Percentiles rank a stretch among this genome's conserved stretches.
Conservation (phyloP, 1,140 invertebrate species). For the Lineus longissimus region DNA sequence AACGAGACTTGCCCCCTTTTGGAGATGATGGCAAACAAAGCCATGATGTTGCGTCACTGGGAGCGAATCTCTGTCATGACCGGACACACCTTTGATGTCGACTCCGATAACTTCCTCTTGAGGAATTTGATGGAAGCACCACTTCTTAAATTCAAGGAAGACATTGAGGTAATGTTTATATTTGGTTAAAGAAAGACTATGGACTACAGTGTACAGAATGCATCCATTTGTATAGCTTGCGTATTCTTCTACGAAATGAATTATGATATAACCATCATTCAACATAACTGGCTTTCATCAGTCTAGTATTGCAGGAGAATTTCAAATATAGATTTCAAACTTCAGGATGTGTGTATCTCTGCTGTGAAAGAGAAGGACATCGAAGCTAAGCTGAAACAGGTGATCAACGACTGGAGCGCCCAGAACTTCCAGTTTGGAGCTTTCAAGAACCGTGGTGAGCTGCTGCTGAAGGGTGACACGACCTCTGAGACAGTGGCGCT, state of each 20-base stretch:
- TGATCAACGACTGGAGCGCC: constrained; percentile 92
- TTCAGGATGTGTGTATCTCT: constrained; percentile 91
- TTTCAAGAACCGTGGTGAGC: constrained; percentile 91
- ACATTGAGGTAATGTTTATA: constrained; percentile 74
- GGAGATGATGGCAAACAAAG: constrained; percentile 96
- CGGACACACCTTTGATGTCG: constrained; percentile 83
- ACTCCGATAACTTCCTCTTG: constrained; percentile 88
- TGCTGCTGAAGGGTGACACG: constrained; percentile 71
- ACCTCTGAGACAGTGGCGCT: constrained; percentile 86
- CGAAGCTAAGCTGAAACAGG: constrained; percentile 89
- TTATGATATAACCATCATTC: background rate
- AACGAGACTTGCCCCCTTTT: constrained; percentile 94
- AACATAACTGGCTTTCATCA: background rate
- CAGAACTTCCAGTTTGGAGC: constrained; percentile 90
- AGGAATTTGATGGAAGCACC: constrained; percentile 94
- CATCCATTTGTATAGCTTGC: background rate
- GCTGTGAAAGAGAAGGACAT: constrained; percentile 98
- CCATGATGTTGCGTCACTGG: constrained; percentile 96
- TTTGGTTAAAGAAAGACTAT: background rate
- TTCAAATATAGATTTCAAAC: background rate
- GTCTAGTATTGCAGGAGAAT: background rate
- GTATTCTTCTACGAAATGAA: background rate
- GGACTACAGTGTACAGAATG: background rate
- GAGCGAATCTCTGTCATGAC: constrained; percentile 90
- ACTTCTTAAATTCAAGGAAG: constrained; percentile 86